Percentiles rank a stretch among this genome's conserved stretches.
phyloP scores from a whole-genome alignment of 2,113 vertebrate species.

The Tamias sibiricus region DNA sequence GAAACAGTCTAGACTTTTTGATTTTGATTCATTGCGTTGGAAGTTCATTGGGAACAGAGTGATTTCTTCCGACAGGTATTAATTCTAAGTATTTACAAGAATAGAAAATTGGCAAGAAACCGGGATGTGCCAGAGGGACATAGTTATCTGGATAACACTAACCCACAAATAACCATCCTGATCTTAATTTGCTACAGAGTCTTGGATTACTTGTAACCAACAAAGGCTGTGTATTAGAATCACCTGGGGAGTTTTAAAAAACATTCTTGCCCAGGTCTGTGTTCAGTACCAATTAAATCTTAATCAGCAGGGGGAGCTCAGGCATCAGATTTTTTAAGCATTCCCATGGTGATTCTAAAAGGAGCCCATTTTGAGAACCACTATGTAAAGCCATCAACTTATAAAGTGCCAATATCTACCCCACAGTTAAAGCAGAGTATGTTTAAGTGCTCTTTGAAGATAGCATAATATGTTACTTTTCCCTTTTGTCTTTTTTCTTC shows the following conservation, averaged over 20 bases:
- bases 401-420: constrained; percentile 9
- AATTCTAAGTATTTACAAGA: neutral
- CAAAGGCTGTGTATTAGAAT: neutral
- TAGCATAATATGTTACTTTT: neutral
- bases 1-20: neutral
- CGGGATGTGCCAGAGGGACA: no score
- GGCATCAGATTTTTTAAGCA: neutral
- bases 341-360: neutral
- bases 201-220: neutral
- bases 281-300: neutral
- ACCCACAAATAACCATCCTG: neutral
- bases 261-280: neutral
- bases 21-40: neutral
- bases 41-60: neutral
- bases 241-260: neutral
- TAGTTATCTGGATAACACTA: constrained; percentile 10
- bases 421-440: neutral
- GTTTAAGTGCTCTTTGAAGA: neutral
- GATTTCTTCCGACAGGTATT: constrained; percentile 38
- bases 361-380: neutral
- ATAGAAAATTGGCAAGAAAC: neutral
- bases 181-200: neutral
- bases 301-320: neutral
- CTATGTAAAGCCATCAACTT: neutral
- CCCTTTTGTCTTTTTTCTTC: neutral